Percentiles rank a stretch among this genome's conserved stretches.
Conservation (phyloP, 2,797 vertebrate species). For the Arrhamphus sclerolepis region DNA sequence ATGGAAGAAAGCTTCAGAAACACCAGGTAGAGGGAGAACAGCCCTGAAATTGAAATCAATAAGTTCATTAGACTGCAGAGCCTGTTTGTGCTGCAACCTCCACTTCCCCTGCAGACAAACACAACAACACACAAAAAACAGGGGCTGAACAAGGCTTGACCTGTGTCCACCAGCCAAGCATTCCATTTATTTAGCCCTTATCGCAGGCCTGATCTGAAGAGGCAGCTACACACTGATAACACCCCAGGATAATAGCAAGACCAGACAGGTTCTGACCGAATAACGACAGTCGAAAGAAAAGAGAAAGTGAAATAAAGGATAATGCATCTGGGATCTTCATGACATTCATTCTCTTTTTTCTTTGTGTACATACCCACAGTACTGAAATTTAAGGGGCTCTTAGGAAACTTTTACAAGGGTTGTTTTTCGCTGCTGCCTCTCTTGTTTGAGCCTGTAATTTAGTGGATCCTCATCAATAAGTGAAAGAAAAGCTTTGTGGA, state of each 20-base stretch:
- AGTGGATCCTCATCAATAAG: slow-evolving; percentile 77
- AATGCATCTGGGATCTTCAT: slow-evolving; percentile 71
- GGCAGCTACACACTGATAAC: slow-evolving; percentile 77
- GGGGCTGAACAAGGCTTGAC: slow-evolving; percentile 74
- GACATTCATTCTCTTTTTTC: slow-evolving; percentile 64
- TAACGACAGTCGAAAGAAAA: slow-evolving; percentile 63
- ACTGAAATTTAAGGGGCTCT: slow-evolving; percentile 59
- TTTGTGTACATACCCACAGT: slow-evolving; percentile 49
- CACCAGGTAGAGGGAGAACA: slow-evolving; percentile 66
- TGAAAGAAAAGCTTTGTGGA: slow-evolving; percentile 76
- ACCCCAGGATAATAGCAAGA: slow-evolving; percentile 77
- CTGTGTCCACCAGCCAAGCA: slow-evolving; percentile 77
- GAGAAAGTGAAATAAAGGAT: slow-evolving; percentile 70
- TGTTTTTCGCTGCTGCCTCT: slow-evolving; percentile 64
- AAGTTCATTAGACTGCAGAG: slow-evolving; percentile 86
- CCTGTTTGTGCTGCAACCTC: slow-evolving; percentile 56
- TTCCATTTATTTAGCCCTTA: slow-evolving; percentile 82
- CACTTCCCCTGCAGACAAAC: slow-evolving; percentile 77
- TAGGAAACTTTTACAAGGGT: slow-evolving; percentile 71
- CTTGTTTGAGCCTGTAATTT: slow-evolving; percentile 77
- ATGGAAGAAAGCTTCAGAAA: slow-evolving; percentile 72
- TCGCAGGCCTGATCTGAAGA: slow-evolving; percentile 77
- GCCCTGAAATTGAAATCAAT: slow-evolving; percentile 89
- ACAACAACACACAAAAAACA: slow-evolving; percentile 68
- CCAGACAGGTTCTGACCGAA: slow-evolving; percentile 70